A percentile compares a stretch with the other conserved stretches of the same genome.
These are phyloP conservation scores for Rhyzopertha dominica DNA, from an alignment of 1,140 invertebrate genomes.

Conservation along the genomic window DNA sequence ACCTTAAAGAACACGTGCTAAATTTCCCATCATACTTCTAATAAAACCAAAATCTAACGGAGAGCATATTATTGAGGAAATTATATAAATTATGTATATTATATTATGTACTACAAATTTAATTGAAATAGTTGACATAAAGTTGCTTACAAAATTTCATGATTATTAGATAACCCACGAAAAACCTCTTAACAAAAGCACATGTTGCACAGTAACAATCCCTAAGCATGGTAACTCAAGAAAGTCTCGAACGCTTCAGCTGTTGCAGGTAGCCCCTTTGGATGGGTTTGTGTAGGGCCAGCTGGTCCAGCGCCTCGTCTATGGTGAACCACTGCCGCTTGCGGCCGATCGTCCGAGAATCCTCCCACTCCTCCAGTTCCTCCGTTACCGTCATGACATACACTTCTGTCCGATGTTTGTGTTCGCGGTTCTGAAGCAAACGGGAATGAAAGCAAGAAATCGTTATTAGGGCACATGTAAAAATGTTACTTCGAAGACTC, in stretches of 20 bases:
- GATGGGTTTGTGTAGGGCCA: slow-evolving; percentile 84
- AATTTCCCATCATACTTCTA: no score
- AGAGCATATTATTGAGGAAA: slow-evolving; percentile 23
- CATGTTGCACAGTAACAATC: slow-evolving; percentile 28
- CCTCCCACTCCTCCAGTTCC: slow-evolving; percentile 91
- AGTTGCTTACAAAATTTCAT: slow-evolving; percentile 33
- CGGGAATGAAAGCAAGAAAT: no score
- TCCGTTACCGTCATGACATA: slow-evolving; percentile 89
- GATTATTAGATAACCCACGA: slow-evolving; percentile 29
- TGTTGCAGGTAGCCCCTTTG: slow-evolving; percentile 80
- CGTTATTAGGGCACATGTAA: no score
- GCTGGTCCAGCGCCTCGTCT: slow-evolving; percentile 77
- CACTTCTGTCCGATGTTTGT: slow-evolving; percentile 88
- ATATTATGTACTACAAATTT: slow-evolving; percentile 34
- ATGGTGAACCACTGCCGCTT: slow-evolving; percentile 89
- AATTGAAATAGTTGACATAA: slow-evolving; percentile 33
- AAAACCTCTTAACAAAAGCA: slow-evolving; percentile 31
- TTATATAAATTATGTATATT: no score
- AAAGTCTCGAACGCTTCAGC: slow-evolving; percentile 54
- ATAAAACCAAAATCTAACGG: no score
- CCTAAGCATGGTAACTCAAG: slow-evolving; percentile 26
- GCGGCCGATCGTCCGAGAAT: slow-evolving; percentile 80
- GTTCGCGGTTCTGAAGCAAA: slow-evolving; percentile 73
- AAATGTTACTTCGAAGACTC: slow-evolving; percentile 80
- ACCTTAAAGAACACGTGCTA: no score